Percentiles rank a stretch among this genome's conserved stretches.
phyloP scores from a whole-genome alignment of 2,888 invertebrate genomes.

The Opisthograptis luteolata region DNA sequence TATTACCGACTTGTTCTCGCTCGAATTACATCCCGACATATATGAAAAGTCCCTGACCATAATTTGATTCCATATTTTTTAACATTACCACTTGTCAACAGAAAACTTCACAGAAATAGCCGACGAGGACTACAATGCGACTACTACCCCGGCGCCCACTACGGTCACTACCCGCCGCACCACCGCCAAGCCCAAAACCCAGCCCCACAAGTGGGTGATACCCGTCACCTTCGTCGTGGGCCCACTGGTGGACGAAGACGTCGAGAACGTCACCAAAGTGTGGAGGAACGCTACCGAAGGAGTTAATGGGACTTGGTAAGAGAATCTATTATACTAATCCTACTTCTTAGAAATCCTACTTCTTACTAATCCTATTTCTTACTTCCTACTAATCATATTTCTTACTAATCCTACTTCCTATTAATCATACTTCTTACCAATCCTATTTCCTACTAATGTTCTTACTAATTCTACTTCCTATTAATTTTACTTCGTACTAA shows the following conservation, averaged over 20 bases:
- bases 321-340: neutral
- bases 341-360: no score
- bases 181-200: constrained; percentile 54
- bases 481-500: no score
- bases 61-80: no score
- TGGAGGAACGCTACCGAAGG: constrained; percentile 62
- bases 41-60: no score
- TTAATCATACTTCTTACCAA: no score
- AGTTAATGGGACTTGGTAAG: constrained; percentile 71
- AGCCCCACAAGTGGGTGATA: constrained; percentile 88
- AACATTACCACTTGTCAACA: constrained; percentile 31
- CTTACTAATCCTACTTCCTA: no score
- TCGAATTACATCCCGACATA: no score
- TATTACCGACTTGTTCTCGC: no score
- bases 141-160: constrained; percentile 55
- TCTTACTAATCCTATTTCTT: no score
- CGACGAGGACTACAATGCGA: constrained; percentile 68
- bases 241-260: constrained; percentile 76
- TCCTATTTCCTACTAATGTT: no score
- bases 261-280: constrained; percentile 59
- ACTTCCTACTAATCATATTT: no score
- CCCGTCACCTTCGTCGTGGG: constrained; percentile 91
- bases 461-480: no score
- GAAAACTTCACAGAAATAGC: constrained; percentile 79
- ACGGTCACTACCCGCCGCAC: constrained; percentile 54